Percentiles rank a stretch among this genome's conserved stretches.
These are phyloP conservation scores for Rhyacophila brunnea DNA, from an alignment of 1,140 invertebrate genomes.

Conservation along the genomic window DNA sequence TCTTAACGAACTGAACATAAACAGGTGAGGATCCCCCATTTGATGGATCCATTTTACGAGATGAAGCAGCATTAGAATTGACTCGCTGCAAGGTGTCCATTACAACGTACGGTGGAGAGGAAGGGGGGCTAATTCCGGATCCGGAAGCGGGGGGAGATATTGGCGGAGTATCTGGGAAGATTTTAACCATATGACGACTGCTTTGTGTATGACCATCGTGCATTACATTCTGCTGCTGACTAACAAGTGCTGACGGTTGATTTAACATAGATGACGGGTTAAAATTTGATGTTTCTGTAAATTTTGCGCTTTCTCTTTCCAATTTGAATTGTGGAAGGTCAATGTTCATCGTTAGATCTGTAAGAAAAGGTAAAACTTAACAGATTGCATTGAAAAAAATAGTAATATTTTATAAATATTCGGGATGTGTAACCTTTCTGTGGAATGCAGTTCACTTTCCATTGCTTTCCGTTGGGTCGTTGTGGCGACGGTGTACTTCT, in stretches of 20 bases:
- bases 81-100: too few relatives aligned
- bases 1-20: background rate
- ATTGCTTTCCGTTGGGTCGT: background rate
- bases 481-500: slow-evolving; percentile 17
- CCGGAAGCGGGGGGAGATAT: slow-evolving; percentile 15
- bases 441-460: background rate
- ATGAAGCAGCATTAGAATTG: too few relatives aligned
- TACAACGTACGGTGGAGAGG: slow-evolving; percentile 13
- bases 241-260: background rate
- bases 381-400: slow-evolving; percentile 4
- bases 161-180: slow-evolving; percentile 21
- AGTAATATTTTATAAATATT: background rate
- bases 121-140: slow-evolving; percentile 25
- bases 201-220: background rate
- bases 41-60: background rate
- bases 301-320: slow-evolving; percentile 19
- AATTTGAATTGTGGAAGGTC: slow-evolving; percentile 27
- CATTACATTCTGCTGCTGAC: background rate
- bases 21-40: background rate
- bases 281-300: background rate
- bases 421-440: background rate
- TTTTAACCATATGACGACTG: background rate
- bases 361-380: background rate
- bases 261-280: background rate
- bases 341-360: slow-evolving; percentile 1